Conservation (phyloP, 1,140 invertebrate genomes). For the Drosophila micromelanica region DNA sequence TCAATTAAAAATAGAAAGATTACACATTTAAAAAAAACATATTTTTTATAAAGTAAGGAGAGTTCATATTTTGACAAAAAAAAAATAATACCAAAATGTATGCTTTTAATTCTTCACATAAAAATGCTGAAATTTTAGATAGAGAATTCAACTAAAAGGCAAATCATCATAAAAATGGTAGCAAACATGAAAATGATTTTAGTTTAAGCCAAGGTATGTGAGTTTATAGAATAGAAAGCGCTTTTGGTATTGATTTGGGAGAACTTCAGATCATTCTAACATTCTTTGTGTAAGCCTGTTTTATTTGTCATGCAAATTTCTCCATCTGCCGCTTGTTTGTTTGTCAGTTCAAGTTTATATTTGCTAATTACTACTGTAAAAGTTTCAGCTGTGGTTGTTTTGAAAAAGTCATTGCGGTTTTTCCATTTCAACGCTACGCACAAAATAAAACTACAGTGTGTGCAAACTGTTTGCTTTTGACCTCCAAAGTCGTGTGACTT, state of each 20-base stretch:
- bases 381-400: slow-evolving; percentile 44
- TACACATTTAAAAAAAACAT: too few relatives aligned
- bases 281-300: background rate
- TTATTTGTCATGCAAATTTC: slow-evolving; percentile 32
- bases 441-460: slow-evolving; percentile 64
- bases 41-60: too few relatives aligned
- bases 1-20: too few relatives aligned
- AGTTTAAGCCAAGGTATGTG: too few relatives aligned
- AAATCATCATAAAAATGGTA: too few relatives aligned
- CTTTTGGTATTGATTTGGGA: background rate
- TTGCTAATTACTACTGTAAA: slow-evolving; percentile 58
- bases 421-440: slow-evolving; percentile 51
- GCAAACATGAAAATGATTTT: too few relatives aligned
- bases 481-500: slow-evolving; percentile 21
- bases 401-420: slow-evolving; percentile 58
- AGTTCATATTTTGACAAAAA: too few relatives aligned
- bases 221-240: too few relatives aligned
- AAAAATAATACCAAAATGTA: too few relatives aligned
- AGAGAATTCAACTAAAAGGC: too few relatives aligned
- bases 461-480: slow-evolving; percentile 27
- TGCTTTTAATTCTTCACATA: too few relatives aligned
- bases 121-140: too few relatives aligned
- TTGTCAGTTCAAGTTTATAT: slow-evolving; percentile 51
- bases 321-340: slow-evolving; percentile 12
- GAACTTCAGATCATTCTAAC: background rate